Evolutionary conservation across 2,888 invertebrate species (phyloP).

Genomic region (Trachelus iudaicus): DNA sequence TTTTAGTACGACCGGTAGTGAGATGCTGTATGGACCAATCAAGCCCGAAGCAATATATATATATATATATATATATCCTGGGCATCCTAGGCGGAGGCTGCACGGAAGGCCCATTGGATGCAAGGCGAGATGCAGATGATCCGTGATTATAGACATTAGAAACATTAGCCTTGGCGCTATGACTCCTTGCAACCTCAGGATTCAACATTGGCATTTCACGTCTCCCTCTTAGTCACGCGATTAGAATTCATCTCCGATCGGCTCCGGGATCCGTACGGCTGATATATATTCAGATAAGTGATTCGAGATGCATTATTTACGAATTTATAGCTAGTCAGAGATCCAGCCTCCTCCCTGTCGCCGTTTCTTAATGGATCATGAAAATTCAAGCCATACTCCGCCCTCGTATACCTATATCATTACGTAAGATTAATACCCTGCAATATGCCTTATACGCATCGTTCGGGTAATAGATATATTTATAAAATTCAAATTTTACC

Average conservation of each 20-base stretch:
- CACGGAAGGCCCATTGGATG: conserved; percentile 19
- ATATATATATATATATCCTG: background rate
- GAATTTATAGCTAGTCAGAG: conserved; percentile 17
- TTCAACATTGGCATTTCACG: conserved; percentile 1
- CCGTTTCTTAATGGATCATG: background rate
- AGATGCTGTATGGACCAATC: background rate
- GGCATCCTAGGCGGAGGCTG: background rate
- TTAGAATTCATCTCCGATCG: background rate
- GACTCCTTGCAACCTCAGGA: conserved; percentile 22
- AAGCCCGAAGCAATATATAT: background rate
- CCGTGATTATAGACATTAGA: conserved; percentile 62
- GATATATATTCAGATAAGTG: conserved; percentile 37
- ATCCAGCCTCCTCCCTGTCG: background rate
- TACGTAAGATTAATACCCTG: background rate
- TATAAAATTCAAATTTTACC: background rate
- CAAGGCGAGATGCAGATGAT: conserved; percentile 54
- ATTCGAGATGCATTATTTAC: conserved; percentile 44
- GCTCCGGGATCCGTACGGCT: conserved; percentile 9
- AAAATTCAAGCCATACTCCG: background rate
- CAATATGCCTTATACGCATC: background rate
- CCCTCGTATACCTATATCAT: background rate
- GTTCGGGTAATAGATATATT: background rate
- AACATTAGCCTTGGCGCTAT: conserved; percentile 55
- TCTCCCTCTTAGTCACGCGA: conserved; percentile 10
- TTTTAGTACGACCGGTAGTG: background rate